A percentile compares a stretch with the other conserved stretches of the same genome.
phyloP scores from a whole-genome alignment of 2,113 vertebrate genomes.

The Leptosomus discolor region DNA sequence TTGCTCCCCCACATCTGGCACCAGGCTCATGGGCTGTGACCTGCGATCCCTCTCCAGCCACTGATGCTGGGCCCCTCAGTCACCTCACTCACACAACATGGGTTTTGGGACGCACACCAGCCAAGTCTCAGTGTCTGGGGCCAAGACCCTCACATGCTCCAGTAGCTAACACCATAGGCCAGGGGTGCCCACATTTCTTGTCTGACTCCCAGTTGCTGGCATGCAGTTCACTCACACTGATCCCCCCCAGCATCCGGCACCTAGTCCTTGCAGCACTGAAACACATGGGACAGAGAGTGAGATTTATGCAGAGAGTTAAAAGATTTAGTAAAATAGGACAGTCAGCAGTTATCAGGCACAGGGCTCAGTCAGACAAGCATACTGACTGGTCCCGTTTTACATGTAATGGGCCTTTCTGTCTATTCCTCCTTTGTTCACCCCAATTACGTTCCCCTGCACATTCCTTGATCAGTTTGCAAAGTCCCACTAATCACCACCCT shows the following conservation, averaged over 20 bases:
- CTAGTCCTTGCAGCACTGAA: neutral
- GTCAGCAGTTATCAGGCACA: fast-evolving
- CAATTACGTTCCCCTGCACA: neutral
- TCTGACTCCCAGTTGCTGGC: neutral
- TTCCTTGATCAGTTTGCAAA: neutral
- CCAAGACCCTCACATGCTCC: neutral
- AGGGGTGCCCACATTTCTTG: neutral
- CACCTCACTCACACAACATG: fast-evolving
- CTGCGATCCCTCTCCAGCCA: neutral
- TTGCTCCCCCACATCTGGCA: neutral
- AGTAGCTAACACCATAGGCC: neutral
- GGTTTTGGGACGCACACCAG: neutral
- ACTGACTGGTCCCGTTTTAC: neutral
- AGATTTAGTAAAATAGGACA: neutral
- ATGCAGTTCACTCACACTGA: neutral
- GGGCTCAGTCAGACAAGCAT: neutral
- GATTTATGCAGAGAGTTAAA: neutral
- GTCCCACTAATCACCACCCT: neutral
- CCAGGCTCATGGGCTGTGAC: neutral
- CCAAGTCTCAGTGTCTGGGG: neutral
- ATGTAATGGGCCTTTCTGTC: neutral
- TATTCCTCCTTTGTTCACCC: neutral
- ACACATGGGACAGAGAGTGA: neutral
- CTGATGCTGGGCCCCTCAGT: fast-evolving
- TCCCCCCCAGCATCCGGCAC: neutral